Percentiles rank a stretch among this genome's conserved stretches.
Conservation (phyloP, 2,797 vertebrate species). For the Holocentrus rufus region DNA sequence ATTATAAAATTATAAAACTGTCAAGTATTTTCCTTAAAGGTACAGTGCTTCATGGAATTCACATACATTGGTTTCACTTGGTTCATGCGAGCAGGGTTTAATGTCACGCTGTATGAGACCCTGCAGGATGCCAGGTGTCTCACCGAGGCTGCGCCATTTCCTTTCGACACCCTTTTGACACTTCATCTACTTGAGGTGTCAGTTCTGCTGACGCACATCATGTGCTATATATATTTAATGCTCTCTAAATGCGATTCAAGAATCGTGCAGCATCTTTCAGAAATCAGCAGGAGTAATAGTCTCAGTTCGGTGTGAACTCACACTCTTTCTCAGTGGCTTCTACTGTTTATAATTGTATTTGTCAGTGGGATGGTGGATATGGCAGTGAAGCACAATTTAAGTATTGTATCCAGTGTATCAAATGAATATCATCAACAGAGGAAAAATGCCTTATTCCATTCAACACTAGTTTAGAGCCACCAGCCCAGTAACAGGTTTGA, state of each 20-base stretch:
- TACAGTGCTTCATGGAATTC: neutral
- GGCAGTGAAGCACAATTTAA: neutral
- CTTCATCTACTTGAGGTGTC: slow-evolving; percentile 39
- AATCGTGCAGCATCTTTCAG: slow-evolving; percentile 17
- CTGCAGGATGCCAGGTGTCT: slow-evolving; percentile 34
- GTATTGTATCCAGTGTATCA: neutral
- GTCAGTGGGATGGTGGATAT: slow-evolving; percentile 21
- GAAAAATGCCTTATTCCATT: neutral
- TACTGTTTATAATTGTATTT: slow-evolving; percentile 29
- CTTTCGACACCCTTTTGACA: slow-evolving; percentile 36
- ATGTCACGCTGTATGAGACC: slow-evolving; percentile 33
- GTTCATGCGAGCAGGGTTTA: slow-evolving; percentile 15
- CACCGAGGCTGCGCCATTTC: slow-evolving; percentile 35
- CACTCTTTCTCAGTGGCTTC: slow-evolving; percentile 18
- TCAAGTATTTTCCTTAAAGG: neutral
- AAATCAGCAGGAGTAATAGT: slow-evolving; percentile 18
- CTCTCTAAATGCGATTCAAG: slow-evolving; percentile 24
- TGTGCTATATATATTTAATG: slow-evolving; percentile 32
- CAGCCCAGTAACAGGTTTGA: neutral
- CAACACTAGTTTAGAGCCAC: neutral
- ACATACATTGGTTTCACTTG: no score
- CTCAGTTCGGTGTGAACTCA: slow-evolving; percentile 4
- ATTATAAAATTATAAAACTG: no score
- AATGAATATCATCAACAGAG: neutral
- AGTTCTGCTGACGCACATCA: slow-evolving; percentile 35